Percentiles rank a stretch among this genome's conserved stretches.
phyloP scores from a whole-genome alignment of 2,113 vertebrate genomes.

The Verasper variegatus region DNA sequence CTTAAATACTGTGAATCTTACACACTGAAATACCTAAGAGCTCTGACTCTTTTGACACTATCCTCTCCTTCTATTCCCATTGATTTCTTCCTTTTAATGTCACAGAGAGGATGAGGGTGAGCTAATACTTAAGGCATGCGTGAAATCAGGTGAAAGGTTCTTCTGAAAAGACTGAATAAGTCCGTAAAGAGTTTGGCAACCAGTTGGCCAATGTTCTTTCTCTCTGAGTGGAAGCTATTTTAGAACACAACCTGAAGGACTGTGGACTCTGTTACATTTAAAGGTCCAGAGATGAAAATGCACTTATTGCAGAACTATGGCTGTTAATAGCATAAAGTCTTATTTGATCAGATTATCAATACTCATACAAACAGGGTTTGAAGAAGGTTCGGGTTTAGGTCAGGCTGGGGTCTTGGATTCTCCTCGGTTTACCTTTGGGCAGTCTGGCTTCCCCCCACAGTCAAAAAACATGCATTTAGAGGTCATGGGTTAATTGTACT shows the following conservation, averaged over 20 bases:
- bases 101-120: not conserved
- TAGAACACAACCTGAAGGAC: not conserved
- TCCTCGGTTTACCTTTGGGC: no score
- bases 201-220: not conserved
- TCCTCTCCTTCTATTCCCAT: slow-evolving; percentile 4
- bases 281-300: no score
- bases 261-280: no score
- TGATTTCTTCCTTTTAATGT: slow-evolving; percentile 17
- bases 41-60: slow-evolving; percentile 6
- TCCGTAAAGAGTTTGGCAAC: slow-evolving; percentile 4
- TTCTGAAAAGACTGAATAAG: slow-evolving; percentile 16
- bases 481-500: no score
- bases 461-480: no score
- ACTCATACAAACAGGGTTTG: no score
- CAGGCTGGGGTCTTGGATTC: no score
- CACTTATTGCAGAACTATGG: no score
- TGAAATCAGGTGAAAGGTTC: slow-evolving; percentile 25
- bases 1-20: not conserved
- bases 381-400: no score
- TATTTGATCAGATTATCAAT: no score
- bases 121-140: not conserved
- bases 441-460: no score
- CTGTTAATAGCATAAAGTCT: no score
- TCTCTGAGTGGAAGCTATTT: slow-evolving; percentile 16
- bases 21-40: slow-evolving; percentile 22